These are phyloP conservation scores for Ceyx margarethae DNA, from an alignment of 2,113 vertebrate genomes.

Conservation along the genomic window DNA sequence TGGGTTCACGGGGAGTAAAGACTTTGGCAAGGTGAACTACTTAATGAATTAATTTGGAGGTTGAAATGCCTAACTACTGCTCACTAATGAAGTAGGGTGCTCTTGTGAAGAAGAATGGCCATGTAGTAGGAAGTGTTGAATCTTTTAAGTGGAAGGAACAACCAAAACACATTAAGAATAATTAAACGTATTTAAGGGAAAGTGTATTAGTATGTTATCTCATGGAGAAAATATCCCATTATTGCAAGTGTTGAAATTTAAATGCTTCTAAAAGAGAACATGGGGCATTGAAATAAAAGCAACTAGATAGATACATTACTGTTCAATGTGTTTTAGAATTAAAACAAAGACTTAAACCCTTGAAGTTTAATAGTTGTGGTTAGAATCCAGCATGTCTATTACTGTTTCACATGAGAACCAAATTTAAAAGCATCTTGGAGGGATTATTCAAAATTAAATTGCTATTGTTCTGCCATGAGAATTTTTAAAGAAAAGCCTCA, in stretches of 20 bases:
- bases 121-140: not conserved
- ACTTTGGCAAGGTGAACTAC: not conserved
- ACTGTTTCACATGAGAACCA: not conserved
- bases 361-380: not conserved
- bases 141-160: not conserved
- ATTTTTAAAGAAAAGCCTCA: not conserved
- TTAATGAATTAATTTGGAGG: not conserved
- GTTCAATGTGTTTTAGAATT: not conserved
- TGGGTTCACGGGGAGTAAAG: not conserved
- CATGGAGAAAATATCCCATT: not conserved
- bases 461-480: not conserved
- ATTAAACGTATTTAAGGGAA: not conserved
- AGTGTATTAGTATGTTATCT: not conserved
- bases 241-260: not conserved
- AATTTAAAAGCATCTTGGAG: not conserved
- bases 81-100: not conserved
- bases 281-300: not conserved
- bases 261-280: not conserved
- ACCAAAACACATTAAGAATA: not conserved
- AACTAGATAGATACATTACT: not conserved
- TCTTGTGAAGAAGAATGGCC: not conserved
- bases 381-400: not conserved
- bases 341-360: not conserved
- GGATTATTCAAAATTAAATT: not conserved
- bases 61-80: not conserved